phyloP scores from a whole-genome alignment of 2,113 vertebrate species.

The Syngnathus typhle region DNA sequence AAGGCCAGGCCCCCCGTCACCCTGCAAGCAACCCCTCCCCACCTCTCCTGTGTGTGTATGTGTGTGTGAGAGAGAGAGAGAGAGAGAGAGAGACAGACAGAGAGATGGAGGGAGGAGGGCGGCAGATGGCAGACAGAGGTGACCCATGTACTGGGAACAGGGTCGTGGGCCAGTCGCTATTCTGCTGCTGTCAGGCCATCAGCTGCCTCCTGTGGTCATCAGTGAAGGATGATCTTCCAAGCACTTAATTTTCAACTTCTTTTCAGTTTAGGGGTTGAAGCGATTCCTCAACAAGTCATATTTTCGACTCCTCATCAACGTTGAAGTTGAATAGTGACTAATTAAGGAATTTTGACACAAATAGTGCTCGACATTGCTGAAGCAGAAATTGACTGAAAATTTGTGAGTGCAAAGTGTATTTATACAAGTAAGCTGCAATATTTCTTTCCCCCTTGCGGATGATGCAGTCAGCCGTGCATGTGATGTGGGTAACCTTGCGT shows the following conservation, averaged over 20 bases:
- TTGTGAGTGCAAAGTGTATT: too few relatives aligned
- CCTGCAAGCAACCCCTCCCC: constrained; percentile 6
- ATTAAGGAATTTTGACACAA: not conserved
- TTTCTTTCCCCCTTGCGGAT: too few relatives aligned
- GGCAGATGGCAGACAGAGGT: constrained; percentile 86
- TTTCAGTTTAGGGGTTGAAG: constrained; percentile 12
- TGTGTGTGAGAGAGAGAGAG: constrained; percentile 32
- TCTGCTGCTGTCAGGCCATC: constrained; percentile 71
- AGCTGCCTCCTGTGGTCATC: constrained; percentile 66
- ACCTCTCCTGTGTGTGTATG: constrained; percentile 11
- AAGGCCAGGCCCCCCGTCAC: constrained; percentile 25
- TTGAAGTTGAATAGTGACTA: not conserved
- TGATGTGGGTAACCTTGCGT: too few relatives aligned
- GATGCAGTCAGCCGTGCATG: too few relatives aligned
- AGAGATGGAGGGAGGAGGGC: constrained; percentile 67
- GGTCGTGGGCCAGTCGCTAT: constrained; percentile 70
- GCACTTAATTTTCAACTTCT: constrained; percentile 39
- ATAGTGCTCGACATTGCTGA: too few relatives aligned
- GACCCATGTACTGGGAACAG: constrained; percentile 77
- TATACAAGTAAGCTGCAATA: too few relatives aligned
- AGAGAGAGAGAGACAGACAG: too few relatives aligned
- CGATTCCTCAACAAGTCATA: not conserved
- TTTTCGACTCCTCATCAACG: not conserved
- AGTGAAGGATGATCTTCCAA: constrained; percentile 72
- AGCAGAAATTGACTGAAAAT: too few relatives aligned